Evolutionary conservation across 2,888 invertebrate genomes (phyloP), one percentile per base, ranked within the genome.

Genomic region (Anthophora plumipes): DNA sequence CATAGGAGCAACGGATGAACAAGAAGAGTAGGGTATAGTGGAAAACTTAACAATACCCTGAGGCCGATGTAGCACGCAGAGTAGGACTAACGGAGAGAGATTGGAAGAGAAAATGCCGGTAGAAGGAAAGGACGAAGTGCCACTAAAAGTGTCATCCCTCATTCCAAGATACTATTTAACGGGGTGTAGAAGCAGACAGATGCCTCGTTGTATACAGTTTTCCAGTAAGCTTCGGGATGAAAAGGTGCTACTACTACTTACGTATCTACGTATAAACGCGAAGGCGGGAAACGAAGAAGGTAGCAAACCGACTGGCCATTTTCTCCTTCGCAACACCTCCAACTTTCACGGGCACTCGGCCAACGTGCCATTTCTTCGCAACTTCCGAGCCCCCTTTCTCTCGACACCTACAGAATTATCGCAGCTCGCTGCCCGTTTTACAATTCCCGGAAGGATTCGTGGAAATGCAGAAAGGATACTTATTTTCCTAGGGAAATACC

Each of bases 41-140:
- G 77, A 87, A 87, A 90, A 89, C 86, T 89, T 89, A 89, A 91
- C 90, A 90, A 91, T 90, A 89, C 89, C 91, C 85, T 76, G 73
- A 85, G 89, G 90, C 89, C 80, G 85, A 81, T 79, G 84, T 80
- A 84, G 77, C 79, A 82, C 85, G 82, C 70, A 50, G 75, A 84
- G 77, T 74, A 71, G 59, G 59, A 60, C 57, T 41, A 66, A n/a
- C n/a, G n/a, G n/a, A n/a, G 73, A 54, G 63, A 70, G 71, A 75
- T 79, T 74, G 67, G 77, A 71, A 54, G 63, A 48, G 77, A 81
- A 77, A 80, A 80, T 69, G 75, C 37, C 55, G 66, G 46, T 70
- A 46, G 57, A 60, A 67, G 78, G 64, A 52, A 64, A 79, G 57
- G 79, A 79, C 68, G 57, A 83, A 86, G 87, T 78, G 81, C 87